Conservation (phyloP, 2,113 vertebrate species). For the Campylorhamphus procurvoides region DNA sequence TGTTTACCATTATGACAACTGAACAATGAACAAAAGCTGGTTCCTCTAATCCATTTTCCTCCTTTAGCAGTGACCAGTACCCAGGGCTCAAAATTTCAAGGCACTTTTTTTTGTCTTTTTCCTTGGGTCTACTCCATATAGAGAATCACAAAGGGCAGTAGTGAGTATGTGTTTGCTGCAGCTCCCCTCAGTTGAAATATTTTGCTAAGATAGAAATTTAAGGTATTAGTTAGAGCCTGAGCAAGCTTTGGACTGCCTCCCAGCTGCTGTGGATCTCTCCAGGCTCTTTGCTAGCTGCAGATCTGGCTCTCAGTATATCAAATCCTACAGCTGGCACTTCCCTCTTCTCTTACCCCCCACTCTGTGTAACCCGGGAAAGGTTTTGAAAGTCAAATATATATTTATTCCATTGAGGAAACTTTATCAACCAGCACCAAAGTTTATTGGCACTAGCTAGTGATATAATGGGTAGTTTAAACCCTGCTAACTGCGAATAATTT, state of each 20-base stretch:
- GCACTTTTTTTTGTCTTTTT: background rate
- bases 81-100: background rate
- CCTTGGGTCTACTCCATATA: background rate
- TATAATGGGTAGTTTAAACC: conserved; percentile 84
- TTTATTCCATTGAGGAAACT: conserved; percentile 79
- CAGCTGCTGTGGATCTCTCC: background rate
- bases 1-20: background rate
- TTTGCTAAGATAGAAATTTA: background rate
- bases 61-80: background rate
- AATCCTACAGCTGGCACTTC: conserved; percentile 13
- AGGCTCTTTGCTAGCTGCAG: background rate
- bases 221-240: background rate
- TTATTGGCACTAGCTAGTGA: conserved; percentile 78
- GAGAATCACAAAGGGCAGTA: background rate
- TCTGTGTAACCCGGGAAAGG: conserved; percentile 61
- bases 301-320: background rate
- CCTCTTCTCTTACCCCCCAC: conserved; percentile 19
- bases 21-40: conserved; percentile 9
- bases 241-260: background rate
- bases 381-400: conserved; percentile 80
- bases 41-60: background rate
- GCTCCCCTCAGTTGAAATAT: background rate
- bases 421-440: conserved; percentile 79
- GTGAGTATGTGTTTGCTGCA: background rate
- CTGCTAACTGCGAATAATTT: conserved; percentile 84